A percentile compares a stretch with the other conserved stretches of the same genome.
Conservation (phyloP, 2,888 invertebrate species). For the Athalia circularis region DNA sequence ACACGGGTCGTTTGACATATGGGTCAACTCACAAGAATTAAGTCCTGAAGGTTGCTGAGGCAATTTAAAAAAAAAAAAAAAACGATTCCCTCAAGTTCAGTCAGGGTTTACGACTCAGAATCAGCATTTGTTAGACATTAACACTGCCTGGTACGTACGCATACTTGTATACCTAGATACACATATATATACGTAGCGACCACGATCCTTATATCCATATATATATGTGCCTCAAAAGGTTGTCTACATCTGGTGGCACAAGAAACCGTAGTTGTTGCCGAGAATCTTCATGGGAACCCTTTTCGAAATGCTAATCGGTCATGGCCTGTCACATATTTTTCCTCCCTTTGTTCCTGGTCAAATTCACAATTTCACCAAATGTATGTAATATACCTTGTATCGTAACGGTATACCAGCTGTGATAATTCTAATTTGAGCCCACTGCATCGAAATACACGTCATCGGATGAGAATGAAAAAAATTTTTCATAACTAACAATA, state of each 20-base stretch:
- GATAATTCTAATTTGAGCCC: too few species aligned
- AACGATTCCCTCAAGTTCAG: conserved; percentile 29
- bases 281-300: conserved; percentile 46
- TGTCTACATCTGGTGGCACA: conserved; percentile 43
- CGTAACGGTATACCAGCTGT: too few species aligned
- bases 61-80: conserved; percentile 26
- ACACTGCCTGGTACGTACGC: neutral
- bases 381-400: neutral
- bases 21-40: conserved; percentile 3
- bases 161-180: neutral
- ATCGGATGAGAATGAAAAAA: too few species aligned
- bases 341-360: neutral
- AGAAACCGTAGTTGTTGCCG: conserved; percentile 36
- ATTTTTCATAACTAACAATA: too few species aligned
- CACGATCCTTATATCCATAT: neutral
- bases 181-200: neutral
- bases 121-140: conserved; percentile 5
- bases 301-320: conserved; percentile 40
- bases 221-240: conserved; percentile 23
- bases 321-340: conserved; percentile 34
- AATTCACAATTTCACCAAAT: neutral
- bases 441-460: too few species aligned
- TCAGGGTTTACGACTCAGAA: conserved; percentile 18
- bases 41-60: neutral
- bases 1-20: neutral